Base-by-base conservation (phyloP, 2,797 vertebrate genomes). In the Cyclura pinguis region DNA sequence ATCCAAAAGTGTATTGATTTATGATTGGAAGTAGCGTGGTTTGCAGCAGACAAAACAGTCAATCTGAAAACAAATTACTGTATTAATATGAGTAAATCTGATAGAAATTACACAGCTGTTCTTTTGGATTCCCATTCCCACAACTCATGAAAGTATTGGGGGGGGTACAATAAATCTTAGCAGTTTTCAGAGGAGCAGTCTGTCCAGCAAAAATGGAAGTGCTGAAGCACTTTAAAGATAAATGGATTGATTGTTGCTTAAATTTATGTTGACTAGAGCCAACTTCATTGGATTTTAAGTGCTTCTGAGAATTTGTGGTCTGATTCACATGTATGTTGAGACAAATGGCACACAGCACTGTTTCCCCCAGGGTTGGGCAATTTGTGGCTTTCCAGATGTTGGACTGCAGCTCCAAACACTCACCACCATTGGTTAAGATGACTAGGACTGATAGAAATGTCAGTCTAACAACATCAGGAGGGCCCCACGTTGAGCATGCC, bases 91-190 rank as follows among this genome's bases (percentile, higher is more conserved):
- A 12, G n/a, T 16, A 50, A 10, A 87, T 67, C 94, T 59, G 47
- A 42, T 93, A 91, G 85, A 93, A 96, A 89, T 92, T 83, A 93
- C 89, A 35, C 80, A 88, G 87, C n/a, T 62, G 87, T 22, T 32
- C 91, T 93, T 84, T 89, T 89, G 62, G n/a, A 67, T 80, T 27
- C 20, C 2, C 22, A 3, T n/a, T 84, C 47, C 35, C 91, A 92
- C 85, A 42, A 50, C 8, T 94, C 16, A 59, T 73, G 27, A 74
- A 90, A 55, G 38, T 62, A 47, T 91, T 9, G 69, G 59, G 72
- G 72, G 69, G 20, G 22, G 42, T 47, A 80, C 29, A 92, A 91
- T 93, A 76, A 90, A 84, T 76, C 38, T 77, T 69, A 80, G n/a
- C 59, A 52, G 22, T 55, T 81, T 38, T 20, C 47, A 69, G 24